Evolutionary conservation across 2,888 invertebrate genomes (phyloP), one percentile per base, ranked within the genome.

Genomic region (Lithophane semibrunnea): DNA sequence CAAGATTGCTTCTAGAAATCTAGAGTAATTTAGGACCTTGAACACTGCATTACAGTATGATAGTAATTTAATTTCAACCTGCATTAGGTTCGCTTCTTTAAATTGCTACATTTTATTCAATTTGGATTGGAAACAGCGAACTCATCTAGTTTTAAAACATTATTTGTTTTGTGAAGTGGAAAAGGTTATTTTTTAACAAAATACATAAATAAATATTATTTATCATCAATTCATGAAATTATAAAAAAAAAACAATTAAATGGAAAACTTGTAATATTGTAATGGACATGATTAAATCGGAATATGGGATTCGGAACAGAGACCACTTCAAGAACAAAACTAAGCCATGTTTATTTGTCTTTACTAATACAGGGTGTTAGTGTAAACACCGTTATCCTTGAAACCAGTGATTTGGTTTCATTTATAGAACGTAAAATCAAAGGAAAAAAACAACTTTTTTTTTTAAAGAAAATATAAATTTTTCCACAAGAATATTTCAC

Each of bases 11-110:
- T 60, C 21, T 68, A n/a, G 42, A 68, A 68, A 68, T n/a, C 60
- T 68, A 75, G 24, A 75, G 16, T 75, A 21, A 49, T 29, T 58
- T 69, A 16, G 29, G 13, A 44, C 58, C 49, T 79, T 58, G 70
- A 16, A 13, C 5, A 58, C 16, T 42, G 8, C n/a, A 60, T 58
- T 29, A 47, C 42, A 60, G 10, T 61, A 61, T 44, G n/a, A 76
- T 37, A 10, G 12, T 37, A 16, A 54, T 63, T 54, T 71, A 44
- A 60, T 76, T 77, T 58, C 56, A 76, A 77, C 21, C 42, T 9
- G 42, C 24, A 77, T 49, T 58, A n/a, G 42, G 42, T 58, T 44
- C 13, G 44, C 56, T 42, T 66, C 18, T 79, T 24, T 60, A 52
- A 18, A 52, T 44, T 67, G 49, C 21, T 80, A 49, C 4, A 49